Evolutionary conservation across 2,888 invertebrate species (phyloP).

Genomic region (Rhogogaster chlorosoma): DNA sequence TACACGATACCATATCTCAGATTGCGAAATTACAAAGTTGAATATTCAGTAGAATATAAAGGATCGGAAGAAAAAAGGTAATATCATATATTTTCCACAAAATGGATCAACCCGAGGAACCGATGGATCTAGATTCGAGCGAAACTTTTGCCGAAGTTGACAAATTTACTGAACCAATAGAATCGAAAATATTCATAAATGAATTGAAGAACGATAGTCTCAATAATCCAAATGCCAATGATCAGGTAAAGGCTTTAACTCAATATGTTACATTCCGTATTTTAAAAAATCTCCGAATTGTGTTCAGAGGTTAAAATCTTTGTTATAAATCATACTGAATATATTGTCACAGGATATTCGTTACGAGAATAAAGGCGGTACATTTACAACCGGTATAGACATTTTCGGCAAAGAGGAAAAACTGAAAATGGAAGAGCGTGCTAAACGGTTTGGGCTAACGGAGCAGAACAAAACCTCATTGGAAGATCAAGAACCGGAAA

Average conservation of each 20-base stretch:
- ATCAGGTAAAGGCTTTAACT: background rate
- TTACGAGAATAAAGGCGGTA: slow-evolving; percentile 72
- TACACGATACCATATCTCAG: background rate
- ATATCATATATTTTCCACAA: slow-evolving; percentile 56
- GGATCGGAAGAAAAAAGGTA: background rate
- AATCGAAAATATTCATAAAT: slow-evolving; percentile 54
- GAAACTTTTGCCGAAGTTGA: slow-evolving; percentile 58
- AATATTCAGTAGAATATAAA: background rate
- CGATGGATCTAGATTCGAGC: slow-evolving; percentile 78
- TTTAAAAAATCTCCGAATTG: background rate
- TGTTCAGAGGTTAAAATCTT: background rate
- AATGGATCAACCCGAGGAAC: slow-evolving; percentile 76
- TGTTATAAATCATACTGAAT: background rate
- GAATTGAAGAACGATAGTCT: slow-evolving; percentile 47
- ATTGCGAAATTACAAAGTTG: background rate
- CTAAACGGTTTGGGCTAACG: slow-evolving; percentile 81
- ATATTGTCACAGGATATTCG: slow-evolving; percentile 56
- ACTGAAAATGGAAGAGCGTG: slow-evolving; percentile 80
- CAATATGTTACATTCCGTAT: background rate
- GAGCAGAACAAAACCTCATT: slow-evolving; percentile 74
- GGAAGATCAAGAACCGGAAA: slow-evolving; percentile 76
- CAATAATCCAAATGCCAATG: background rate
- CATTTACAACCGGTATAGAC: slow-evolving; percentile 79
- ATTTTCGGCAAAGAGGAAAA: slow-evolving; percentile 79
- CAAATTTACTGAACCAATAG: slow-evolving; percentile 61